Evolutionary conservation across 2,797 vertebrate species (phyloP).

Genomic region (Discoglossus pictus): DNA sequence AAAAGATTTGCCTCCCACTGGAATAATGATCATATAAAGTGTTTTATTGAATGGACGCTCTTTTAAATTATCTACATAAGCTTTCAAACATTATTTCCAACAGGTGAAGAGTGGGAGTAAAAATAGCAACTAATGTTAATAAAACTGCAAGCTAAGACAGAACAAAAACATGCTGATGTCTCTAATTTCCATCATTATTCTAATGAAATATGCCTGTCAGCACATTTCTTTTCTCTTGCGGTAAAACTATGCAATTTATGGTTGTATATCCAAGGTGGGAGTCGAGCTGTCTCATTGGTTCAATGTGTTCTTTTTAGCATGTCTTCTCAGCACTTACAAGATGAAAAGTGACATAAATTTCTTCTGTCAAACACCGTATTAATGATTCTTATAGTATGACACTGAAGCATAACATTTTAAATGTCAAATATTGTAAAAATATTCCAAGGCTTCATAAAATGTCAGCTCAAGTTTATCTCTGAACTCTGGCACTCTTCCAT

Average conservation of each 20-base stretch:
- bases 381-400: constrained; percentile 6
- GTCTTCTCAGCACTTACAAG: constrained; percentile 6
- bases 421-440: constrained; percentile 10
- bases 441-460: constrained; percentile 1
- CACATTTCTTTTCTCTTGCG: constrained; percentile 21
- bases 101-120: too few relatives aligned
- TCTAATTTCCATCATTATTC: constrained; percentile 12
- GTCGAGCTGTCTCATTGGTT: constrained; percentile 2
- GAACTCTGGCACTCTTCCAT: background rate
- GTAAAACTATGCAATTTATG: background rate
- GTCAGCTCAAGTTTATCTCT: too few relatives aligned
- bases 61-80: constrained; percentile 2
- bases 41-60: too few relatives aligned
- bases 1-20: constrained; percentile 3
- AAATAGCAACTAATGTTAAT: constrained; percentile 20
- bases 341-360: constrained; percentile 14
- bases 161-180: constrained; percentile 15
- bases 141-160: constrained; percentile 22
- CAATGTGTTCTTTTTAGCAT: constrained; percentile 13
- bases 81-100: too few relatives aligned
- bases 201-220: constrained; percentile 28
- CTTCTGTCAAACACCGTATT: background rate
- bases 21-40: constrained; percentile 9
- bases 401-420: constrained; percentile 6
- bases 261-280: constrained; percentile 9